These are phyloP conservation scores for Rhea americana DNA, from an alignment of 2,113 vertebrate species.

Conservation along the genomic window DNA sequence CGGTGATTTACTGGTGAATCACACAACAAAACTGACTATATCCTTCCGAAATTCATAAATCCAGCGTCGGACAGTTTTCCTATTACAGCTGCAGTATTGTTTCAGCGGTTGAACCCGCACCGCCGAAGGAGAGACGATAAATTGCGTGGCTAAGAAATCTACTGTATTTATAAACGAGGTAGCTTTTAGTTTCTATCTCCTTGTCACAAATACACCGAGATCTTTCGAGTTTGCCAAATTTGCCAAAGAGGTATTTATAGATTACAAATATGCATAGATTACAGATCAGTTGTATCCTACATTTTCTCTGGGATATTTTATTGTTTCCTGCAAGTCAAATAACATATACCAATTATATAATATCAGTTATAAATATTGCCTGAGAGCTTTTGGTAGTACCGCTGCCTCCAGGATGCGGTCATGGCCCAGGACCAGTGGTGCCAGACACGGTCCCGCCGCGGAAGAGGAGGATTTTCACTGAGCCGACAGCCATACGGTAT, in stretches of 20 bases:
- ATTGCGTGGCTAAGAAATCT: slow-evolving; percentile 39
- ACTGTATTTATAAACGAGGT: slow-evolving; percentile 34
- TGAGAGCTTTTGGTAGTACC: neutral
- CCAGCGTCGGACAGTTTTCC: slow-evolving; percentile 28
- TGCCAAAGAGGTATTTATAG: slow-evolving; percentile 35
- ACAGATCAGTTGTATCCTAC: slow-evolving; percentile 8
- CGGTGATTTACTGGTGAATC: slow-evolving; percentile 45
- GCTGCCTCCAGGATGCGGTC: neutral
- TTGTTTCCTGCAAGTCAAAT: neutral
- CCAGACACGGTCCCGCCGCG: neutral
- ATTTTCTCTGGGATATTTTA: slow-evolving; percentile 29
- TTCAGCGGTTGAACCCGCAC: slow-evolving; percentile 20
- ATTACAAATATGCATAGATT: neutral
- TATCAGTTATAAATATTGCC: neutral
- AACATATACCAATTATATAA: neutral
- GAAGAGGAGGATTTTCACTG: neutral
- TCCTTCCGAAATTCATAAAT: slow-evolving; percentile 63
- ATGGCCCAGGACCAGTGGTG: neutral
- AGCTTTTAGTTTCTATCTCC: slow-evolving; percentile 48
- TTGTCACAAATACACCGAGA: slow-evolving; percentile 36
- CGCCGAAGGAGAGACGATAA: slow-evolving; percentile 50
- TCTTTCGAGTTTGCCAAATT: slow-evolving; percentile 31
- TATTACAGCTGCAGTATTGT: slow-evolving; percentile 45
- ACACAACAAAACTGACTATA: slow-evolving; percentile 11
- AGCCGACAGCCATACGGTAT: neutral